Evolutionary conservation across 2,113 vertebrate species (phyloP).

Genomic region (Enhydra lutris): DNA sequence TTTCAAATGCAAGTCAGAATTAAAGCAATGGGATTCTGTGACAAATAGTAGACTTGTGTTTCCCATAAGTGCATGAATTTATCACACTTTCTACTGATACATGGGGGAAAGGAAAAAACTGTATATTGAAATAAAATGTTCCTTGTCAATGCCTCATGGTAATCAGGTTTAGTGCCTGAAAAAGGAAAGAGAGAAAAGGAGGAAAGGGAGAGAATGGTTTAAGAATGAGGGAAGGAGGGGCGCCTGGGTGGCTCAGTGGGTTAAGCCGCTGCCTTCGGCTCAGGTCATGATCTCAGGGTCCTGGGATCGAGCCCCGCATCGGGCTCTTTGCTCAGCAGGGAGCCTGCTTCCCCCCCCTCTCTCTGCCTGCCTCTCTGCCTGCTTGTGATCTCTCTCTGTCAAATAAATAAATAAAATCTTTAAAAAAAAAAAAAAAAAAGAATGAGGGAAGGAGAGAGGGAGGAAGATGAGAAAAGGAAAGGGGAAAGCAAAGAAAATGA

Average conservation of each 20-base stretch:
- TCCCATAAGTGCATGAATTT: not conserved
- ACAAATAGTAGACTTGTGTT: not conserved
- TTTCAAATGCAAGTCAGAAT: not conserved
- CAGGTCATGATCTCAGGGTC: no score
- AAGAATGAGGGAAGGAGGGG: not conserved
- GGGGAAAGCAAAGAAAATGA: not conserved
- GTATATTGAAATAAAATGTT: not conserved
- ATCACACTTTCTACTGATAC: not conserved
- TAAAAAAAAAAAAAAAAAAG: no score
- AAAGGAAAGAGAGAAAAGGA: not conserved
- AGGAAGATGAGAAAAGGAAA: not conserved
- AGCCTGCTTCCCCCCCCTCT: no score
- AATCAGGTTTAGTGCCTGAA: not conserved
- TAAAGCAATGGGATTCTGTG: not conserved
- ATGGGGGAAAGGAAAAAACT: not conserved
- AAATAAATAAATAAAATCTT: no score
- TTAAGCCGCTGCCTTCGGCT: no score
- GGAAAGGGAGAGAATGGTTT: not conserved
- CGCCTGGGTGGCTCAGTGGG: no score
- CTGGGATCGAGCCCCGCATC: no score
- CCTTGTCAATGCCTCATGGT: not conserved
- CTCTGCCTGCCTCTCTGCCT: no score
- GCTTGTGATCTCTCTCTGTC: no score
- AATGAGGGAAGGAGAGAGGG: not conserved
- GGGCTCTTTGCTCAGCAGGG: no score